phyloP scores from a whole-genome alignment of 64 coral and sea anemone genomes.

The Montipora efflorescens region DNA sequence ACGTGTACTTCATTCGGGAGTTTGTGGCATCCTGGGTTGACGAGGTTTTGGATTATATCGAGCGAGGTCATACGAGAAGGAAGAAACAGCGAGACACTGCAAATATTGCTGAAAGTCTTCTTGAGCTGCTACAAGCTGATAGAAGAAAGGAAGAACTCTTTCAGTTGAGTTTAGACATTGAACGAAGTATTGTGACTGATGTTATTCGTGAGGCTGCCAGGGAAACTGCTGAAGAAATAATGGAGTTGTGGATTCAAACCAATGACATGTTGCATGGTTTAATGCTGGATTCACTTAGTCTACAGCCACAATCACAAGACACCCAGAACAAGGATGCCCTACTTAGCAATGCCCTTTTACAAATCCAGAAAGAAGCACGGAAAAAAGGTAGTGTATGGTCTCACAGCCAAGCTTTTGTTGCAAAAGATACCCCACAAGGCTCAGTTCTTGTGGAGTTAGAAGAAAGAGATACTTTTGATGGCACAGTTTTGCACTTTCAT shows the following conservation, averaged over 20 bases:
- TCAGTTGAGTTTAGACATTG: conserved; percentile 15
- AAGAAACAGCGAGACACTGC: background rate
- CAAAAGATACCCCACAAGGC: conserved; percentile 3
- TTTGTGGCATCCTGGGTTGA: conserved; percentile 83
- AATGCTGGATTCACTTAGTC: conserved; percentile 1
- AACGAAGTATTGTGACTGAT: conserved; percentile 16
- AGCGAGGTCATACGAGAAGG: conserved; percentile 34
- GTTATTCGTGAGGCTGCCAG: conserved; percentile 9
- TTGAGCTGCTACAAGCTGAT: conserved; percentile 63
- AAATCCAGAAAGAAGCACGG: conserved; percentile 70
- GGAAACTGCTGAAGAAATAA: conserved; percentile 29
- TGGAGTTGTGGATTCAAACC: conserved; percentile 69
- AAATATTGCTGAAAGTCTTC: conserved; percentile 50
- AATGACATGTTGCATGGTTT: conserved; percentile 52
- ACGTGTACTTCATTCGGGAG: conserved; percentile 87
- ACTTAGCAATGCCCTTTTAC: conserved; percentile 54
- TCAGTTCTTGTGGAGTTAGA: background rate
- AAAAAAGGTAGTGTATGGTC: conserved; percentile 61
- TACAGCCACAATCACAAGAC: background rate
- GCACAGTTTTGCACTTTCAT: conserved; percentile 73
- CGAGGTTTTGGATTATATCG: conserved; percentile 79
- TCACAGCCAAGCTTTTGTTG: conserved; percentile 63
- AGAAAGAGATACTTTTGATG: conserved; percentile 83
- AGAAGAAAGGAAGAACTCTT: conserved; percentile 20
- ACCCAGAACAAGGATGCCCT: conserved; percentile 46